These are phyloP conservation scores for Pollenia amentaria DNA, from an alignment of 2,888 invertebrate species.

Conservation along the genomic window DNA sequence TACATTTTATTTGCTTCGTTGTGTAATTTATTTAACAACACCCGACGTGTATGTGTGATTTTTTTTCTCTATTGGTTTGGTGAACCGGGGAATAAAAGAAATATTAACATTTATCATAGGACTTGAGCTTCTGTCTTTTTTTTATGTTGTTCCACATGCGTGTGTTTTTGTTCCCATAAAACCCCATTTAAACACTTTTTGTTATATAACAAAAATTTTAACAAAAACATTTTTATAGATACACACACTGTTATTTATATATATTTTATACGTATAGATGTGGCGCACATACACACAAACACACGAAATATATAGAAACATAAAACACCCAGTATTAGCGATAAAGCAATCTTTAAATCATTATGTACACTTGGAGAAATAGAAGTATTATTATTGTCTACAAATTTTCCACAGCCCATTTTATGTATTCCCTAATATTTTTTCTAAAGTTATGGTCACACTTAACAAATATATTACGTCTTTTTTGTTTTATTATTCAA, in stretches of 20 bases:
- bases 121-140: slow-evolving; percentile 22
- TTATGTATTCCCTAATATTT: too few species aligned
- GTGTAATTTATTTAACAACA: slow-evolving; percentile 39
- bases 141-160: slow-evolving; percentile 50
- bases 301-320: neutral
- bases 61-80: neutral
- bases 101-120: slow-evolving; percentile 63
- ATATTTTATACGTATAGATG: neutral
- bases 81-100: neutral
- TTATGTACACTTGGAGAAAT: slow-evolving; percentile 55
- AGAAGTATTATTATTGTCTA: neutral
- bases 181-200: slow-evolving; percentile 58
- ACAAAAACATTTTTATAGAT: slow-evolving; percentile 6
- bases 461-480: too few species aligned
- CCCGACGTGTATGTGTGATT: neutral
- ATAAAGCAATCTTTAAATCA: slow-evolving; percentile 59
- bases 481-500: too few species aligned
- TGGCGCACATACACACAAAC: neutral
- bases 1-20: slow-evolving; percentile 21
- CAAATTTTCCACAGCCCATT: too few species aligned
- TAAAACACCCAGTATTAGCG: slow-evolving; percentile 37
- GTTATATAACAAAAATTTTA: slow-evolving; percentile 2
- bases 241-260: slow-evolving; percentile 11
- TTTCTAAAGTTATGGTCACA: too few species aligned
- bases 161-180: slow-evolving; percentile 64